Evolutionary conservation across 2,113 vertebrate genomes (phyloP), one percentile per base, ranked within the genome.

Genomic region (Melanotaenia duboulayi): DNA sequence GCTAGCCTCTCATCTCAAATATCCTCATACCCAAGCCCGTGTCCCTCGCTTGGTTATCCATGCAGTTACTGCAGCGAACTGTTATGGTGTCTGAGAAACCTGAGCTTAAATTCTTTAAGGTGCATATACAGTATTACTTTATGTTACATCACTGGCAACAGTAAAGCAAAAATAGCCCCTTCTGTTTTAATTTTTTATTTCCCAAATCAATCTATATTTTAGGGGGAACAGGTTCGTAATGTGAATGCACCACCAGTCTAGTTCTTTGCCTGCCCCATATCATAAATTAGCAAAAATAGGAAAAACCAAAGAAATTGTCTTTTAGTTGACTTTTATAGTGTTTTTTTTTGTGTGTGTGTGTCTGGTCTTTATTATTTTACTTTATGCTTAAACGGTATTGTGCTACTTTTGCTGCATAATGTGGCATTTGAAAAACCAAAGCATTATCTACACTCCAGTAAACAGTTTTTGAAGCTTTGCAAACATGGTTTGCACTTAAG

Each of bases 361-460:
- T 42, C 55, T 62, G 63, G 24, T 74, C 44, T 65, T 39, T 74
- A 48, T 35, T 57, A 65, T 42, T 32, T 60, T 32, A 50, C 40
- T 20, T n/a, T 48, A 7, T 62, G n/a, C 44, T 67, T 78, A 35
- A 23, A 54, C 59, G 11, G 13, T 28, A 61, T 46, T 61, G 9
- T 42, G 37, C 63, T 54, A 42, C 11, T 23, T 28, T 70, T 20
- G 1, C 16, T 67, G 48, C 42, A 28, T 17, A 17, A 56, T 37
- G 57, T 61, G 65, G 52, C 65, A 71, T 78, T 68, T 66, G 32
- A 52, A 66, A 80, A 81, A 79, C 65, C 63, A 65, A 69, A 59
- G 16, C 57, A 71, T 82, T 80, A 78, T 40, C 52, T 46, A 66
- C 16, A 60, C 56, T 49, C 73, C 64, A 59, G 60, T 20, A 35